These are phyloP conservation scores for Gryllus longicercus DNA, from an alignment of 2,888 invertebrate species.

Conservation along the genomic window DNA sequence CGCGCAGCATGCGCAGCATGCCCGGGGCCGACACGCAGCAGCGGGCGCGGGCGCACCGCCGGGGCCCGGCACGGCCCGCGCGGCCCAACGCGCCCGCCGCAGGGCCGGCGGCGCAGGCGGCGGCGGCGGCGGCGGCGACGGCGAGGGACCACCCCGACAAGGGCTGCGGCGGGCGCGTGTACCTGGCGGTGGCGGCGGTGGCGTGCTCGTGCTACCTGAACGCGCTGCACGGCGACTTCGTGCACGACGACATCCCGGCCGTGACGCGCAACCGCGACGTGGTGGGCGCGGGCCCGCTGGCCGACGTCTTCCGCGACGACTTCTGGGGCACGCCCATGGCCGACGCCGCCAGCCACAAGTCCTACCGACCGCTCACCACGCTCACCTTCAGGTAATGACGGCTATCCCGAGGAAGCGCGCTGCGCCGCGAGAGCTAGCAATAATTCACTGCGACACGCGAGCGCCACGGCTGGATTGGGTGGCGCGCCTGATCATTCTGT, in stretches of 20 bases:
- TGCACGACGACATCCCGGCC: slow-evolving; percentile 85
- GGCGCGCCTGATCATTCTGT: background rate
- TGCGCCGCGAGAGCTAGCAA: background rate
- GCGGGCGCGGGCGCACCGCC: slow-evolving; percentile 20
- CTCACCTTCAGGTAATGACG: slow-evolving; percentile 76
- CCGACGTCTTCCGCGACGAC: slow-evolving; percentile 69
- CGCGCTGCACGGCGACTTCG: slow-evolving; percentile 75
- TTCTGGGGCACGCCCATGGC: slow-evolving; percentile 89
- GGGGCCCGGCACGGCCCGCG: slow-evolving; percentile 19
- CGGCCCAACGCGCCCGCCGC: slow-evolving; percentile 6
- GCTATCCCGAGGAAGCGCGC: too few species aligned
- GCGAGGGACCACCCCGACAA: background rate
- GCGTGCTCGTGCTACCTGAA: slow-evolving; percentile 69
- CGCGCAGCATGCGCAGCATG: background rate
- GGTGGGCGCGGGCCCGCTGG: slow-evolving; percentile 60
- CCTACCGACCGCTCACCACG: slow-evolving; percentile 79
- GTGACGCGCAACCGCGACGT: slow-evolving; percentile 79
- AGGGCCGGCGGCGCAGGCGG: background rate
- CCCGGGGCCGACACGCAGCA: background rate
- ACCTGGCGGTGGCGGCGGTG: slow-evolving; percentile 61
- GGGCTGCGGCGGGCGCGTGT: slow-evolving; percentile 41
- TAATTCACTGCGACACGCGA: background rate
- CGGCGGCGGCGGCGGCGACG: too few species aligned
- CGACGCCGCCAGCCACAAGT: slow-evolving; percentile 79
- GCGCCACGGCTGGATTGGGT: background rate